Conservation (phyloP, 2,113 vertebrate genomes). For the Pluvianellus socialis region DNA sequence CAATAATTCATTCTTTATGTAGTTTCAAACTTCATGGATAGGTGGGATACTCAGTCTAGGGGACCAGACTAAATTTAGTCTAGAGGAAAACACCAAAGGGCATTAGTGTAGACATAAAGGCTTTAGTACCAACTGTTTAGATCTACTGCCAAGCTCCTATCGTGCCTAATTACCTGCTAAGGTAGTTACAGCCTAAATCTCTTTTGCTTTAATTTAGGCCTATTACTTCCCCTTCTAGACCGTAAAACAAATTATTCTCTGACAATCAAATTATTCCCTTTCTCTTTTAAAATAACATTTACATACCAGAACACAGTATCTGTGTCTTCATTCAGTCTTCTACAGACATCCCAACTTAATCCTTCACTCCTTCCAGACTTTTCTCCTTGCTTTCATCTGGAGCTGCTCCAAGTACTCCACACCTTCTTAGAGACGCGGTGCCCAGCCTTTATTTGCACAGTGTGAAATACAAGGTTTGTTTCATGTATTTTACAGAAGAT, state of each 20-base stretch:
- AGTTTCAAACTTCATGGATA: not conserved
- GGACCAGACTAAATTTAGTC: not conserved
- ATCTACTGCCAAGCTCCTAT: not conserved
- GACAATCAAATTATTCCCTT: not conserved
- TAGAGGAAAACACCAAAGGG: not conserved
- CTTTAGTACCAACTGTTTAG: not conserved
- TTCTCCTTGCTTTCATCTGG: not conserved
- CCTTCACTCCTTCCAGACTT: not conserved
- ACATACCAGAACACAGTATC: not conserved
- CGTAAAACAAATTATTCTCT: not conserved
- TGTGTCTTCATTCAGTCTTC: not conserved
- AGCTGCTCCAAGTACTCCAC: not conserved
- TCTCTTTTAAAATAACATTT: not conserved
- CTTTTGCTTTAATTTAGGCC: not conserved
- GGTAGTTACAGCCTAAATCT: not conserved
- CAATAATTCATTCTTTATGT: not conserved
- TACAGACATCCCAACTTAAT: not conserved
- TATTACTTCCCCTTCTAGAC: not conserved
- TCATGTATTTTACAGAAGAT: not conserved
- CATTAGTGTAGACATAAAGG: not conserved
- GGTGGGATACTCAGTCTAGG: not conserved
- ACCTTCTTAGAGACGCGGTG: not conserved
- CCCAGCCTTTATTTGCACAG: not conserved
- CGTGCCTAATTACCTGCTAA: constrained; percentile 11
- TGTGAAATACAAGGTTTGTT: not conserved